A percentile compares a stretch with the other conserved stretches of the same genome.
These are phyloP conservation scores for Phyllotreta striolata DNA, from an alignment of 2,888 invertebrate genomes.

Conservation along the genomic window DNA sequence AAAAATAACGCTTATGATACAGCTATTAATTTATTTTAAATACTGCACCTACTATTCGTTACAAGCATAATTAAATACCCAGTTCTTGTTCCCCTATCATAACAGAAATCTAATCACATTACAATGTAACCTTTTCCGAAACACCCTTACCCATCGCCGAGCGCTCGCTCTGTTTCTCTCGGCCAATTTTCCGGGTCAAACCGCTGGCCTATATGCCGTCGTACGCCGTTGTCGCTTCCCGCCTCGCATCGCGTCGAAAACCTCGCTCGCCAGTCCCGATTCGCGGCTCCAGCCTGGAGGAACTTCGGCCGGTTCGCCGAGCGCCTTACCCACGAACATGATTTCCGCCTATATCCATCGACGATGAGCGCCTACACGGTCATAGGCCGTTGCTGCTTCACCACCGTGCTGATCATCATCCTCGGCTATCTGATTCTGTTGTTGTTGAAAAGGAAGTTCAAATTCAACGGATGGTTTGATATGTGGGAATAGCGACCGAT, in stretches of 20 bases:
- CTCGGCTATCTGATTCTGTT: slow-evolving; percentile 57
- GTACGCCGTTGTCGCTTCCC: slow-evolving; percentile 18
- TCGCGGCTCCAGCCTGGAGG: slow-evolving; percentile 13
- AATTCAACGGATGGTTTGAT: slow-evolving; percentile 52
- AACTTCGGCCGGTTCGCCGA: slow-evolving; percentile 1
- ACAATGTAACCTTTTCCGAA: too few species aligned
- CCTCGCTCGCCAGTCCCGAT: background rate
- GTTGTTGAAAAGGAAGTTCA: slow-evolving; percentile 57
- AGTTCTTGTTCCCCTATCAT: too few species aligned
- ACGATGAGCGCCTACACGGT: slow-evolving; percentile 50
- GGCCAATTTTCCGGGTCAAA: slow-evolving; percentile 16
- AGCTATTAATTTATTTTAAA: too few species aligned
- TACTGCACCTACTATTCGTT: too few species aligned
- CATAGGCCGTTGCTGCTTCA: slow-evolving; percentile 58
- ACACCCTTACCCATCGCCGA: background rate
- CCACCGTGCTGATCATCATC: slow-evolving; percentile 54
- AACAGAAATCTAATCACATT: too few species aligned
- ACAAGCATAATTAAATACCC: too few species aligned
- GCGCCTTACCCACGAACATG: slow-evolving; percentile 10
- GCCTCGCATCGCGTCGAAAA: background rate
- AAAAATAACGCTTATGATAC: too few species aligned
- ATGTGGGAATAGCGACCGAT: slow-evolving; percentile 27
- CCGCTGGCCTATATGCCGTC: slow-evolving; percentile 23
- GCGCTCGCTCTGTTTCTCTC: background rate
- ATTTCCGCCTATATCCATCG: background rate